Conservation (phyloP, 2,113 vertebrate genomes). For the Sminthopsis crassicaudata region DNA sequence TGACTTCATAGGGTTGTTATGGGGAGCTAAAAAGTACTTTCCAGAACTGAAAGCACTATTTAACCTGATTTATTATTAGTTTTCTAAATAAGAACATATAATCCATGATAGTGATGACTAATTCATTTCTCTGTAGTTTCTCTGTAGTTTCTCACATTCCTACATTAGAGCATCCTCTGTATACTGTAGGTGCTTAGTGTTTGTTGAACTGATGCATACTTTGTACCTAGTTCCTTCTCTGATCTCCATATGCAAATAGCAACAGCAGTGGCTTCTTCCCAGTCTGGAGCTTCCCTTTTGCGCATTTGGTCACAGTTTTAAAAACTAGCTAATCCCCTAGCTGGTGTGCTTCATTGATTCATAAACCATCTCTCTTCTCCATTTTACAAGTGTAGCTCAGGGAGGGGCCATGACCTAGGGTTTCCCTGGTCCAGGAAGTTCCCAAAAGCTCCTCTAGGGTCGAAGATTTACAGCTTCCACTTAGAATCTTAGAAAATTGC, state of each 20-base stretch:
- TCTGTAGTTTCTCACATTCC: not conserved
- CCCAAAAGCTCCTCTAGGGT: not conserved
- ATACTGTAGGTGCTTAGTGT: not conserved
- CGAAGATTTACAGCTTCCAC: not conserved
- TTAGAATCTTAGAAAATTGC: not conserved
- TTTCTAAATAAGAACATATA: not conserved
- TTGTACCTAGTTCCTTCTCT: not conserved
- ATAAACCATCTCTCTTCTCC: not conserved
- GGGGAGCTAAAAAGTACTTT: no score
- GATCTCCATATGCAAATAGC: not conserved
- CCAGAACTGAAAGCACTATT: not conserved
- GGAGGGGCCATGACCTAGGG: not conserved
- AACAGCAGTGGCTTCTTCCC: not conserved
- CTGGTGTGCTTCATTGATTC: no score
- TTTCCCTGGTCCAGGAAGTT: not conserved
- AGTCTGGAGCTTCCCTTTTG: not conserved
- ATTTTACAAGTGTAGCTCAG: not conserved
- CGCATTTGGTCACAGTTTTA: no score
- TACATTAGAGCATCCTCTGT: not conserved
- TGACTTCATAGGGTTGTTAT: no score
- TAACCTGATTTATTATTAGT: not conserved
- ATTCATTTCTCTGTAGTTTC: not conserved
- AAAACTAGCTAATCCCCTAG: no score
- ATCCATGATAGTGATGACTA: not conserved
- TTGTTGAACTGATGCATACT: not conserved